phyloP scores from a whole-genome alignment of 2,113 vertebrate species.

The Mobula hypostoma region DNA sequence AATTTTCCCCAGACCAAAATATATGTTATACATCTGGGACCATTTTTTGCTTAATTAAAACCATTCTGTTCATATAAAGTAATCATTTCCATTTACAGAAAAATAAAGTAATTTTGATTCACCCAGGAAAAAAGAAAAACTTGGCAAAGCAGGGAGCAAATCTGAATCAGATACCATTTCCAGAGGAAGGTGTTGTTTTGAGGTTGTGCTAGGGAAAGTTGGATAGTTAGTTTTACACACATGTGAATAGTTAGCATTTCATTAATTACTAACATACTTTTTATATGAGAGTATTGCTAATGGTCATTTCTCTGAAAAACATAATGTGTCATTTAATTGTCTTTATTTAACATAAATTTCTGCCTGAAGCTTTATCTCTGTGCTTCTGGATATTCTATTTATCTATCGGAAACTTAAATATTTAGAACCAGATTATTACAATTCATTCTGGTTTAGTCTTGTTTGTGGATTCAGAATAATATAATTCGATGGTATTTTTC shows the following conservation, averaged over 20 bases:
- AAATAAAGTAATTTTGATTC: not conserved
- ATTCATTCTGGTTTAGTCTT: not conserved
- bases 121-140: not conserved
- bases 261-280: not conserved
- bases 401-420: conserved; percentile 3
- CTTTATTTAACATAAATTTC: not conserved
- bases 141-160: conserved; percentile 3
- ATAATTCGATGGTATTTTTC: not conserved
- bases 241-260: not conserved
- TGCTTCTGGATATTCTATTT: not conserved
- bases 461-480: not conserved
- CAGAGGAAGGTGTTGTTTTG: not conserved
- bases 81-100: not conserved
- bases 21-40: not conserved
- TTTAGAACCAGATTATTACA: not conserved
- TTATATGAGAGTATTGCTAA: too few species aligned
- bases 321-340: not conserved
- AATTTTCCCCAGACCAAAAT: not conserved
- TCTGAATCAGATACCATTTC: not conserved
- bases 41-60: not conserved
- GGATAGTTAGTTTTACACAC: not conserved
- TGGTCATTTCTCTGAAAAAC: not conserved
- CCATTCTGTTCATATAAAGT: not conserved
- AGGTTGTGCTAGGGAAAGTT: not conserved
- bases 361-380: not conserved